phyloP scores from a whole-genome alignment of 2,888 invertebrate species.

The Osmoderma eremita region DNA sequence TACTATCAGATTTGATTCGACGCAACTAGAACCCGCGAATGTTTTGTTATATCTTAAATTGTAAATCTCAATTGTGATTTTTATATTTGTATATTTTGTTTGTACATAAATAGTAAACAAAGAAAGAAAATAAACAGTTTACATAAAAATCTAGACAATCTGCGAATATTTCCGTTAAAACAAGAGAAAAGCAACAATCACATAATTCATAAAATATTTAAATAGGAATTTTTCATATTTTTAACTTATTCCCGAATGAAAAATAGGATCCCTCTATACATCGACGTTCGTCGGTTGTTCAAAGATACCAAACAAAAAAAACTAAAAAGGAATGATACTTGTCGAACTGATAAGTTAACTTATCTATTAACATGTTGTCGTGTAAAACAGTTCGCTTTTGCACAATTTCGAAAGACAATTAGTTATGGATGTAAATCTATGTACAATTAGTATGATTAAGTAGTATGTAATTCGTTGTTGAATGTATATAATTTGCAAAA shows the following conservation, averaged over 20 bases:
- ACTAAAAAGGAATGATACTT: slow-evolving; percentile 1
- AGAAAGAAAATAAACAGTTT: slow-evolving; percentile 13
- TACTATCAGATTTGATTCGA: slow-evolving; percentile 79
- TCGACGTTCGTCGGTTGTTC: slow-evolving; percentile 22
- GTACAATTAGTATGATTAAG: slow-evolving; percentile 56
- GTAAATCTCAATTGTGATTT: slow-evolving; percentile 38
- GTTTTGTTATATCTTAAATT: slow-evolving; percentile 42
- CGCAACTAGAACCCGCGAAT: slow-evolving; percentile 55
- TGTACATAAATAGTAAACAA: slow-evolving; percentile 34
- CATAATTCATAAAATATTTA: slow-evolving; percentile 6
- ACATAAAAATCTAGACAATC: slow-evolving; percentile 41
- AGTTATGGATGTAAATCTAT: slow-evolving; percentile 58
- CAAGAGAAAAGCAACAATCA: slow-evolving; percentile 38
- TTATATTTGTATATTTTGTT: slow-evolving; percentile 36
- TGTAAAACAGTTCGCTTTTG: slow-evolving; percentile 41
- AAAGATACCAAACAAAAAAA: slow-evolving; percentile 25
- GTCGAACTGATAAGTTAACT: slow-evolving; percentile 15
- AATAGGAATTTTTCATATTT: slow-evolving; percentile 39
- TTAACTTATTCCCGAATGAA: slow-evolving; percentile 44
- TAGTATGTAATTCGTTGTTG: slow-evolving; percentile 60
- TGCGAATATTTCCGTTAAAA: slow-evolving; percentile 28
- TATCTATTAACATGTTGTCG: slow-evolving; percentile 27
- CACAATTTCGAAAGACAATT: slow-evolving; percentile 43
- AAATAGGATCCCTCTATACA: slow-evolving; percentile 17
- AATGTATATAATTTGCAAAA: slow-evolving; percentile 58